Base-by-base conservation (phyloP, 2,888 invertebrate genomes). In the Campoletis raptor region DNA sequence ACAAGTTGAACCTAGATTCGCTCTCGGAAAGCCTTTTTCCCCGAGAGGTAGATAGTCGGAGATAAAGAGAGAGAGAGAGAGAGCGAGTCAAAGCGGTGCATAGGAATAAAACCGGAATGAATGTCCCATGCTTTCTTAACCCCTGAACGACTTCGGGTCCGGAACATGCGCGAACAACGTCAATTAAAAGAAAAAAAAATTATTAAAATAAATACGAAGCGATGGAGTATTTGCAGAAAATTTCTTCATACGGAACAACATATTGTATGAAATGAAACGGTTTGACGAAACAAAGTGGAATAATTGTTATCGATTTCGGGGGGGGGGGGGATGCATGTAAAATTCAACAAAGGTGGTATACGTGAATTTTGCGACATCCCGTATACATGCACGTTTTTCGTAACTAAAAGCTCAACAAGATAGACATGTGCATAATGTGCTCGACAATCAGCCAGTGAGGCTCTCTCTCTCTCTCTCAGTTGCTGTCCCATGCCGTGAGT, bases 371-470 rank as follows among this genome's bases (percentile, higher is more conserved):
- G 61, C 24, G 69, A 67, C 80, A 21, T 42, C 77, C 70, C 67
- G 67, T 81, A 81, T 73, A 42, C n/a, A 12, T 85, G 81, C 77
- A 77, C 30, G 30, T 84, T 83, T 73, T 73, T 80, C 83, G 77
- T 81, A 85, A 84, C 89, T 86, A 87, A 88, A 89, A 89, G 87
- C 86, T 84, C 88, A 88, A 86, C 88, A 81, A 85, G 86, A 87
- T 85, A 87, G 86, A 86, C 89, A 66, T 79, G 85, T 85, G 86
- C 80, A 80, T 83, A 85, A 77, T 83, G 81, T 73, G 73, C 78
- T 81, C 83, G 86, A 86, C 84, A 87, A 85, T 48, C 77, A 52
- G 70, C 45, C 66, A 73, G 36, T 57, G 74, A 82, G 83, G 83
- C 69, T 69, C 79, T 87, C 69, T 69, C 79, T 87, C 69, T 69